Percentiles rank a stretch among this genome's conserved stretches.
Evolutionary conservation across 30 jellyfish, hydroid and myxozoan species (phyloP).

Genomic region (Turritopsis dohrnii): DNA sequence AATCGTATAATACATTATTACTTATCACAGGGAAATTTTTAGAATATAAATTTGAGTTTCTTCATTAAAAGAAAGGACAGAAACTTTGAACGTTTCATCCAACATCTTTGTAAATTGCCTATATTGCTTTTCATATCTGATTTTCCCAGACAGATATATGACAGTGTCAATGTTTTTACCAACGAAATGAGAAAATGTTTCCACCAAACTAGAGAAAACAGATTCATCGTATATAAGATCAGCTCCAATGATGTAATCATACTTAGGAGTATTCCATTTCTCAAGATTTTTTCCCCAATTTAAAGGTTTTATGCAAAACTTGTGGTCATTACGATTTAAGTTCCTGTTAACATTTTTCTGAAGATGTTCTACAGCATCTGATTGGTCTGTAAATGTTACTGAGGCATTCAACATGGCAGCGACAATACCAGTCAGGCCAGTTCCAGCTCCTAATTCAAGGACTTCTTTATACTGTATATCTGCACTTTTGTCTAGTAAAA

Average conservation of each 20-base stretch:
- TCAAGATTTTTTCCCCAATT: constrained; percentile 65
- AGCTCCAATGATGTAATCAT: constrained; percentile 69
- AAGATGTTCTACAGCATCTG: constrained; percentile 35
- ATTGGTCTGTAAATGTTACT: constrained; percentile 56
- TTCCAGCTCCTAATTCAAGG: constrained; percentile 85
- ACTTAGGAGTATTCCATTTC: constrained; percentile 29
- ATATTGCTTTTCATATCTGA: constrained; percentile 48
- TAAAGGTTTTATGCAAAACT: constrained; percentile 34
- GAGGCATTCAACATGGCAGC: constrained; percentile 52
- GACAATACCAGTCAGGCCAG: constrained; percentile 82
- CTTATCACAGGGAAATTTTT: no score
- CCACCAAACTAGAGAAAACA: constrained; percentile 49
- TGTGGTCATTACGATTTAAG: neutral
- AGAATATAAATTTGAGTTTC: neutral
- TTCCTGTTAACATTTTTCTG: constrained; percentile 42
- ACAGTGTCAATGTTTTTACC: constrained; percentile 25
- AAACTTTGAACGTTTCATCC: constrained; percentile 21
- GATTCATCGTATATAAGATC: constrained; percentile 67
- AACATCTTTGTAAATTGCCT: constrained; percentile 35
- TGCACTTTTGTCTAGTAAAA: constrained; percentile 24
- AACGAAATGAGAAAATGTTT: constrained; percentile 42
- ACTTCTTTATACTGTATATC: constrained; percentile 40
- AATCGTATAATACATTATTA: no score
- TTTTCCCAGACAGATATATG: constrained; percentile 46
- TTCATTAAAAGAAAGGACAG: neutral